Evolutionary conservation across 2,888 invertebrate genomes (phyloP).

Genomic region (Trachelus troglodyta): DNA sequence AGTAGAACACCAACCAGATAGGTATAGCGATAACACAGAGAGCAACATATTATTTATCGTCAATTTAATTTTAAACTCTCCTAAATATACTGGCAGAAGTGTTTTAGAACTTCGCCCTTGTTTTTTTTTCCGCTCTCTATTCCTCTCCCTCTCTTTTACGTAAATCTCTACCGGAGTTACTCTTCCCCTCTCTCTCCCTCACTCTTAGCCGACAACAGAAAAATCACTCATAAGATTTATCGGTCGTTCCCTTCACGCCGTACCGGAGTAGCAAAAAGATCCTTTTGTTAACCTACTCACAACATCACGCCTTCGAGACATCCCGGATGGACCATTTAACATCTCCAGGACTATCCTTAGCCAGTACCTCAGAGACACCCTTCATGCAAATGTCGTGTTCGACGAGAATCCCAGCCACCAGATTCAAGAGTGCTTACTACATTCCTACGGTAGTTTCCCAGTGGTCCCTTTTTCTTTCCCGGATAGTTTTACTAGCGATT

Average conservation of each 20-base stretch:
- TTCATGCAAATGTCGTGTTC: constrained; percentile 27
- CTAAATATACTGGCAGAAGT: not conserved
- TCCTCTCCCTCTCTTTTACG: not conserved
- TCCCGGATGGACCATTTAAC: constrained; percentile 9
- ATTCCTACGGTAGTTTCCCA: not conserved
- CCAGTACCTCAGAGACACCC: constrained; percentile 22
- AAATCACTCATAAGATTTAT: constrained; percentile 3
- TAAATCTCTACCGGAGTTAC: not conserved
- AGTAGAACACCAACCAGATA: not conserved
- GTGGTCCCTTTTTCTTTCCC: constrained; percentile 1
- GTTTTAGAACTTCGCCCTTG: not conserved
- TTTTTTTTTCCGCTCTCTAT: not conserved
- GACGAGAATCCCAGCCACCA: constrained; percentile 11
- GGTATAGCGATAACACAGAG: not conserved
- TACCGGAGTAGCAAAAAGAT: not conserved
- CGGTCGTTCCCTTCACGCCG: not conserved
- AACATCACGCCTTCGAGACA: constrained; percentile 16
- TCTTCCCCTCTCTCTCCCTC: not conserved
- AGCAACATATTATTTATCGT: not conserved
- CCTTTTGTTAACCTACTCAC: constrained; percentile 19
- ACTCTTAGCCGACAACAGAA: not conserved
- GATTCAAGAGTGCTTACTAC: not conserved
- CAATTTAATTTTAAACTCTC: not conserved
- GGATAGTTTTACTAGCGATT: constrained; percentile 49
- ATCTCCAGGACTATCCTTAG: not conserved